Percentiles rank a stretch among this genome's conserved stretches.
These are phyloP conservation scores for Montipora cactus DNA, from an alignment of 64 coral and sea anemone species.

Conservation along the genomic window DNA sequence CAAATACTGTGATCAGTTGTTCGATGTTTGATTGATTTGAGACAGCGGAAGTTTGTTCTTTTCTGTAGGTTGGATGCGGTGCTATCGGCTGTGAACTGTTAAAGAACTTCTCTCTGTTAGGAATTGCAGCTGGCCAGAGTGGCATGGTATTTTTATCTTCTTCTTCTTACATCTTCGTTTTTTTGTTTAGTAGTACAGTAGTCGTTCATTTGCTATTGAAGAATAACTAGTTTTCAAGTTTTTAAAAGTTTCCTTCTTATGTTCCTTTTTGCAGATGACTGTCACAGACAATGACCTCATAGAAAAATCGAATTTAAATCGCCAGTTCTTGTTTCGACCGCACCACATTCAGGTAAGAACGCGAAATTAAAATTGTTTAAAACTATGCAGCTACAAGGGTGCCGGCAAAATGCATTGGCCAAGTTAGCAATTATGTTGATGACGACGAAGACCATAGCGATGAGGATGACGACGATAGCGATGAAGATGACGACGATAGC, in stretches of 20 bases:
- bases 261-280: constrained; percentile 62
- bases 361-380: not conserved
- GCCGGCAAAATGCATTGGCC: too few relatives aligned
- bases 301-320: constrained; percentile 97
- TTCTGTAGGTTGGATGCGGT: constrained; percentile 94
- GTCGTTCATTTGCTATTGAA: too few relatives aligned
- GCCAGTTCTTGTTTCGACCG: constrained; percentile 96
- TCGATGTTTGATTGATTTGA: not conserved
- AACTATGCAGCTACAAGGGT: too few relatives aligned
- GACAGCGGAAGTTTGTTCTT: not conserved
- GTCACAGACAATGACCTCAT: constrained; percentile 98
- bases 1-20: not conserved
- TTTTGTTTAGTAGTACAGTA: too few relatives aligned
- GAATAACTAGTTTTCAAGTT: too few relatives aligned
- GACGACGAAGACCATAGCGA: too few relatives aligned
- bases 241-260: not conserved
- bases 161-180: not conserved
- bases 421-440: too few relatives aligned
- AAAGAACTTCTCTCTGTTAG: constrained; percentile 92
- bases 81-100: constrained; percentile 98
- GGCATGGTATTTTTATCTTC: constrained; percentile 62
- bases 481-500: too few relatives aligned
- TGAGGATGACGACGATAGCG: too few relatives aligned
- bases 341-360: constrained; percentile 85
- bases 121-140: constrained; percentile 46